These are phyloP conservation scores for Drosophila austrosaltans DNA, from an alignment of 2,888 invertebrate genomes.

Conservation along the genomic window DNA sequence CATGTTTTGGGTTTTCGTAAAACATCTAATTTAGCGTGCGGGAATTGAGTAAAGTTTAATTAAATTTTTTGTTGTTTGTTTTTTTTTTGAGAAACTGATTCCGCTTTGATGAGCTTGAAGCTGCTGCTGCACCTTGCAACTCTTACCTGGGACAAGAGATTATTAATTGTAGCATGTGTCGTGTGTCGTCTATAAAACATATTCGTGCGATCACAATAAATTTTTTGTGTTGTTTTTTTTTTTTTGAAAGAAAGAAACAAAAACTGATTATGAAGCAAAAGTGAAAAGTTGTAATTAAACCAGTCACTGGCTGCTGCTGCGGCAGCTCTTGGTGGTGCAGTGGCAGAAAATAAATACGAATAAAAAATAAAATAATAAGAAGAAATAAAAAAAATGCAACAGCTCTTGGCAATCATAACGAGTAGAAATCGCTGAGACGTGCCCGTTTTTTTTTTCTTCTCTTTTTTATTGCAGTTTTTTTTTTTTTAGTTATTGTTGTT, in stretches of 20 bases:
- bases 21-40: conserved; percentile 62
- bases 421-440: conserved; percentile 61
- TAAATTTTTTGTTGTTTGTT: conserved; percentile 53
- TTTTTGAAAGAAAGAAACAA: conserved; percentile 43
- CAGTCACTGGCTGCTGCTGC: conserved; percentile 70
- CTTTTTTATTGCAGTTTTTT: conserved; percentile 1
- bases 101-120: conserved; percentile 65
- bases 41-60: conserved; percentile 68
- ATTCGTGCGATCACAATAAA: conserved; percentile 71
- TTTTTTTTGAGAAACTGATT: conserved; percentile 50
- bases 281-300: conserved; percentile 82
- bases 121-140: conserved; percentile 12
- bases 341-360: conserved; percentile 18
- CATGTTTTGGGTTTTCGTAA: conserved; percentile 40
- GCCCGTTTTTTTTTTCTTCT: conserved; percentile 44
- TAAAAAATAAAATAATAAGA: conserved; percentile 53
- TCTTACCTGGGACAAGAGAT: conserved; percentile 51
- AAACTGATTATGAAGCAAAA: conserved; percentile 77
- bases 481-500: conserved; percentile 27
- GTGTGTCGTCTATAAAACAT: conserved; percentile 44
- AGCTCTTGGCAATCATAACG: conserved; percentile 60
- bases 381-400: conserved; percentile 36
- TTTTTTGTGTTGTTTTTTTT: conserved; percentile 43
- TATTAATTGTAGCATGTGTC: conserved; percentile 73
- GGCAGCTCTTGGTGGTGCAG: conserved; percentile 43